A percentile compares a stretch with the other conserved stretches of the same genome.
Evolutionary conservation across 2,113 vertebrate species (phyloP).

Genomic region (Falco punctatus): DNA sequence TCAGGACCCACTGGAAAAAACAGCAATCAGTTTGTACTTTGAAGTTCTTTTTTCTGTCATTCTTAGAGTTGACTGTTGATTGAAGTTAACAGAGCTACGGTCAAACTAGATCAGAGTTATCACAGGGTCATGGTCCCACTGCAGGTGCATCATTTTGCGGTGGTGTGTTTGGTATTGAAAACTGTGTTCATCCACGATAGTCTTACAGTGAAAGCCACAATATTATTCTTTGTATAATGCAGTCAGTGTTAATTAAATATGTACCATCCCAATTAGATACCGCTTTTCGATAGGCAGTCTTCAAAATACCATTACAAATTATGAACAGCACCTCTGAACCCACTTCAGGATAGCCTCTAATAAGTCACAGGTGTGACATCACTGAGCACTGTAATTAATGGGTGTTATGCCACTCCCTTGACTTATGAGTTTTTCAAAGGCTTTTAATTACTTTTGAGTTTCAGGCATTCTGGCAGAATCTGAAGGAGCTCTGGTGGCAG

Average conservation of each 20-base stretch:
- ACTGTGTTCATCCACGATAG: fast-evolving
- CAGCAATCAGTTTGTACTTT: not conserved
- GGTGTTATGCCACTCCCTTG: slow-evolving; percentile 21
- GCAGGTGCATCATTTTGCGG: not conserved
- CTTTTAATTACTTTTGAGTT: slow-evolving; percentile 51
- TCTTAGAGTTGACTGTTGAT: not conserved
- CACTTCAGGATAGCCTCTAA: not conserved
- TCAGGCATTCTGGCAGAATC: slow-evolving; percentile 34
- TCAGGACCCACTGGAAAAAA: not conserved
- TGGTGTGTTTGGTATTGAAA: not conserved
- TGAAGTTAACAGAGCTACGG: slow-evolving; percentile 9
- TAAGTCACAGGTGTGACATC: slow-evolving; percentile 48
- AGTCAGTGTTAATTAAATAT: not conserved
- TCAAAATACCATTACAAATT: slow-evolving; percentile 25
- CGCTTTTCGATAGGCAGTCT: not conserved
- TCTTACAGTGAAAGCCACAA: not conserved
- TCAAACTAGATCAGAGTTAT: slow-evolving; percentile 1
- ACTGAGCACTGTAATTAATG: slow-evolving; percentile 23
- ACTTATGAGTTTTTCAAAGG: slow-evolving; percentile 29
- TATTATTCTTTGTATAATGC: not conserved
- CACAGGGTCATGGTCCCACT: not conserved
- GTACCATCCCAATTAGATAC: not conserved
- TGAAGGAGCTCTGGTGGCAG: slow-evolving; percentile 1
- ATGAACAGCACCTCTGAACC: slow-evolving; percentile 27
- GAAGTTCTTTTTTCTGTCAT: not conserved